Conservation (phyloP, 2,888 invertebrate genomes). For the Hymenopus coronatus region DNA sequence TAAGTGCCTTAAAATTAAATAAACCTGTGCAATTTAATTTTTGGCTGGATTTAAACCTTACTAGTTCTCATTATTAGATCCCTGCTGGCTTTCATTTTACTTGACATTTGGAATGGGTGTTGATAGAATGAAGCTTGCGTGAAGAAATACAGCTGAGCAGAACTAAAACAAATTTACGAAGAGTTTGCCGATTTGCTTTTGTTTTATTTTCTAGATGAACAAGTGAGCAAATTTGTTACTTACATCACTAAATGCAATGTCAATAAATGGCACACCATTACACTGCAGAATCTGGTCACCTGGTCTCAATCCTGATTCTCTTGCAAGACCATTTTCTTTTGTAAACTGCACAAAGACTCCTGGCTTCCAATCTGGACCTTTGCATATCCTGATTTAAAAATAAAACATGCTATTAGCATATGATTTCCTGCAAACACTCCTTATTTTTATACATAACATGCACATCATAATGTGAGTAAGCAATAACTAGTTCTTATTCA, state of each 20-base stretch:
- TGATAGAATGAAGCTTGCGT: too few species aligned
- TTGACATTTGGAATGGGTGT: too few species aligned
- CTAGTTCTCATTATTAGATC: too few species aligned
- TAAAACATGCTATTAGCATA: not conserved
- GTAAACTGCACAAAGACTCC: slow-evolving; percentile 90
- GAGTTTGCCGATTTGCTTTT: not conserved
- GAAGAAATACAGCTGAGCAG: too few species aligned
- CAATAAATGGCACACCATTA: slow-evolving; percentile 66
- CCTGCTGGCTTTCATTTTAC: too few species aligned
- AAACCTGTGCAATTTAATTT: too few species aligned
- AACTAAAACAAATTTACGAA: too few species aligned
- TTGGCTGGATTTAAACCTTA: too few species aligned
- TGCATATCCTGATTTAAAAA: slow-evolving; percentile 63
- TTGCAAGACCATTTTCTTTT: slow-evolving; percentile 82
- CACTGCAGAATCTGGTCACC: slow-evolving; percentile 91
- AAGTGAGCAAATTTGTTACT: slow-evolving; percentile 34
- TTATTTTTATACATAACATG: too few species aligned
- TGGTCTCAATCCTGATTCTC: slow-evolving; percentile 81
- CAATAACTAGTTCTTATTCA: too few species aligned
- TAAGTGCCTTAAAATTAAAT: too few species aligned
- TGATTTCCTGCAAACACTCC: not conserved
- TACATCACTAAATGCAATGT: slow-evolving; percentile 78
- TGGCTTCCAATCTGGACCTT: slow-evolving; percentile 81
- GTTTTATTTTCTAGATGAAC: not conserved
- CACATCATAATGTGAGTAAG: too few species aligned